Evolutionary conservation across 2,113 vertebrate genomes (phyloP).

Genomic region (Platysternon megacephalum): DNA sequence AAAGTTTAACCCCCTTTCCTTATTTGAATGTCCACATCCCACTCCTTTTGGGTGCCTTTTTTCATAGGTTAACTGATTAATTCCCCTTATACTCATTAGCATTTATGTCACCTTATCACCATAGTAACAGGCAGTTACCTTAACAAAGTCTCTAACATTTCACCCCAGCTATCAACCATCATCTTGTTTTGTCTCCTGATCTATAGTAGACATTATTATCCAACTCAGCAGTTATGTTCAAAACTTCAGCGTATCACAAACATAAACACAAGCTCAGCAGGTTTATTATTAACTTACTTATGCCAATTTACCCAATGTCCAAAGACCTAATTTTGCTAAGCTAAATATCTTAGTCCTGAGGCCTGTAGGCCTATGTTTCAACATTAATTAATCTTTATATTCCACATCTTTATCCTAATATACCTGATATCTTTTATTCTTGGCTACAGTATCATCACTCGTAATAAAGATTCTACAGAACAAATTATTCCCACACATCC

Average conservation of each 20-base stretch:
- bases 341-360: neutral
- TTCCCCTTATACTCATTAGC: neutral
- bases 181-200: neutral
- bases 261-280: too few relatives aligned
- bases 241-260: neutral
- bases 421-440: neutral
- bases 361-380: neutral
- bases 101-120: neutral
- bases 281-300: neutral
- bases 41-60: neutral
- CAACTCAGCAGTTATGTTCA: neutral
- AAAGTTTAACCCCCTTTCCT: neutral
- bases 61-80: neutral
- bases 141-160: neutral
- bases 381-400: neutral
- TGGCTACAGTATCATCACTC: neutral
- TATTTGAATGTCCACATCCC: neutral
- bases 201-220: neutral
- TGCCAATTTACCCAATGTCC: neutral
- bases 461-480: slow-evolving; percentile 10
- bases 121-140: neutral
- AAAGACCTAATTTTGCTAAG: neutral
- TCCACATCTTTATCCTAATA: neutral
- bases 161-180: neutral
- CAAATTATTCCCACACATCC: neutral